Base-by-base conservation (phyloP, 2,113 vertebrate genomes). In the Trematocara macrostoma region DNA sequence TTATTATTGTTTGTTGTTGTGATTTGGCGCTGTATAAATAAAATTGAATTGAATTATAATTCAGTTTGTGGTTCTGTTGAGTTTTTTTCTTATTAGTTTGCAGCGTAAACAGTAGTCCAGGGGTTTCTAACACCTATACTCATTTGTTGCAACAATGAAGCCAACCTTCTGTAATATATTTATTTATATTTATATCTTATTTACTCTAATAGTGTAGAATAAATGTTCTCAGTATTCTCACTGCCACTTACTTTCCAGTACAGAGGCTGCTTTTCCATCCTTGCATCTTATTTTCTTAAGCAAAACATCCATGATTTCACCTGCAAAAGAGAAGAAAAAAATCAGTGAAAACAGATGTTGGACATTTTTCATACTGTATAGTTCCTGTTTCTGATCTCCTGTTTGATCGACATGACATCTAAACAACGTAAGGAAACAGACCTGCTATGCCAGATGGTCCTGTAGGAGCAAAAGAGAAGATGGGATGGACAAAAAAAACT, bases 251-350 rank as follows among this genome's bases (percentile, higher is more conserved):
- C 93, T 0, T 23, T 81, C 4, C 16, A 94, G 18, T 3, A 3
- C 18, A 0, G 1, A 0, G 12, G 84, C 90, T 71, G 85, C 88
- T 0, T 2, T 2, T 34, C 2, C 0, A 11, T 35, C 0, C 1
- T 2, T 2, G 1, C 0, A 0, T 2, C 1, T 53, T 61, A 94
- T 85, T 42, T 59, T 3, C 1, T 6, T 2, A 40, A 93, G 9
- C 34, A 93, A 64, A 52, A 3, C 2, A 16, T 83, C 56, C 91
- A 93, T 93, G 82, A 67, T n/a, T 83, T 40, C 20, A 85, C 55
- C 90, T 91, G 64, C 2, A 16, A 6, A 64, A 4, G 15, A 87
- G 4, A 49, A 38, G 2, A 69, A 2, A 10, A 10, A 11, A 55
- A 55, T 23, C 1, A 7, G 18, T 26, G 18, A 16, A 52, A 23